Evolutionary conservation across 2,113 vertebrate genomes (phyloP).

Genomic region (Chroicocephalus ridibundus): DNA sequence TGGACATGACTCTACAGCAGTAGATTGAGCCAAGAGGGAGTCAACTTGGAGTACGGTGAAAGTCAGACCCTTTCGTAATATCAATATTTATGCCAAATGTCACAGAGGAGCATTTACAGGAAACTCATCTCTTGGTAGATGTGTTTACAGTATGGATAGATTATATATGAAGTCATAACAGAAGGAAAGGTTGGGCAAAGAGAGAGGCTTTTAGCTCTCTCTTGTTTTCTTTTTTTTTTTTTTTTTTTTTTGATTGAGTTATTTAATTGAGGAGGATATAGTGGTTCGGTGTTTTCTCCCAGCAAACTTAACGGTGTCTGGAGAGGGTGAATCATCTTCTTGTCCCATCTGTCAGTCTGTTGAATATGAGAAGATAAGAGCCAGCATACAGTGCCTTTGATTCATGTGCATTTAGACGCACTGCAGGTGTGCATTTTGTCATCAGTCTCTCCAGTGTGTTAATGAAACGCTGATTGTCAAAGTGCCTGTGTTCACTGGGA

Average conservation of each 20-base stretch:
- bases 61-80: neutral
- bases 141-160: neutral
- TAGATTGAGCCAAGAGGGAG: neutral
- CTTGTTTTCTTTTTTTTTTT: neutral
- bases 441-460: neutral
- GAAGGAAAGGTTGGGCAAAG: neutral
- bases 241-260: neutral
- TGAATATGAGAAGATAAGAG: neutral
- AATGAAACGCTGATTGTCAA: neutral
- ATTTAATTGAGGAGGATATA: neutral
- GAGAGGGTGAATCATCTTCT: constrained; percentile 30
- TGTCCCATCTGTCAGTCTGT: neutral
- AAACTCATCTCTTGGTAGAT: neutral
- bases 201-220: neutral
- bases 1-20: neutral
- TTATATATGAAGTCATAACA: neutral
- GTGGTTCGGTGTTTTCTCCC: constrained; percentile 11
- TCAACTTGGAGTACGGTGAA: neutral
- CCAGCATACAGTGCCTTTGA: neutral
- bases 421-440: constrained; percentile 1
- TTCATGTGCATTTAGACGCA: neutral
- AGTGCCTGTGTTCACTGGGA: neutral
- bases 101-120: neutral
- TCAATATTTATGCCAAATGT: neutral
- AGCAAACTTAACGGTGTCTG: constrained; percentile 3